These are phyloP conservation scores for Sarcophilus harrisii DNA, from an alignment of 2,797 vertebrate genomes.

Conservation along the genomic window DNA sequence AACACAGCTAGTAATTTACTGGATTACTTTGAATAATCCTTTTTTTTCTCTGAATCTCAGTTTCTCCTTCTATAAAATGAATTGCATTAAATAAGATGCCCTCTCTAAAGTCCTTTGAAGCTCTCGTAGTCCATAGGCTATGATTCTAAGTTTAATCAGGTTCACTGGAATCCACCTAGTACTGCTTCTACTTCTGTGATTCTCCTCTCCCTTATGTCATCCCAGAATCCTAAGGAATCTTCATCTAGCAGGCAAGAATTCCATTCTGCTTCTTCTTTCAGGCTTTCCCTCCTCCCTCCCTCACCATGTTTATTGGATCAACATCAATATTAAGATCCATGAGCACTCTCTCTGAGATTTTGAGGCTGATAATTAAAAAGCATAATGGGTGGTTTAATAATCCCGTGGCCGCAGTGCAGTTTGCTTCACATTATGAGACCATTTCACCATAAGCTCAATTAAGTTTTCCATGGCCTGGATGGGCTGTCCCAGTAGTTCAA, in stretches of 20 bases:
- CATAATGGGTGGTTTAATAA: conserved; percentile 82
- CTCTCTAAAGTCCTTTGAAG: neutral
- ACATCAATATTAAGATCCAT: conserved; percentile 61
- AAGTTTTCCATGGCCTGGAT: conserved; percentile 68
- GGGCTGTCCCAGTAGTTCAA: conserved; percentile 56
- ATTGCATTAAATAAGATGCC: neutral
- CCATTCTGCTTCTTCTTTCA: rapidly evolving
- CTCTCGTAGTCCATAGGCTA: neutral
- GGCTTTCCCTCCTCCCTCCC: neutral
- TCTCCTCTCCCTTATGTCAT: neutral
- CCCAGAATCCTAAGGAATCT: neutral
- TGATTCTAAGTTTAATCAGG: neutral
- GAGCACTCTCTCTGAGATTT: conserved; percentile 58
- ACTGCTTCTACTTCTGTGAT: neutral
- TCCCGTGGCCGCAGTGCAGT: conserved; percentile 57
- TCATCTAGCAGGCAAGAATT: neutral
- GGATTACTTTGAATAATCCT: neutral
- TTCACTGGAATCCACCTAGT: neutral
- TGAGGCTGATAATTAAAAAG: conserved; percentile 78
- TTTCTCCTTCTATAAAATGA: neutral
- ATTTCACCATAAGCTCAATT: conserved; percentile 80
- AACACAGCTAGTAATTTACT: neutral
- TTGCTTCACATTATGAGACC: conserved; percentile 70
- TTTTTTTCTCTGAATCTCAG: neutral
- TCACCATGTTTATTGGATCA: conserved; percentile 71